Evolutionary conservation across 2,797 vertebrate genomes (phyloP).

Genomic region (Chrosomus eos): DNA sequence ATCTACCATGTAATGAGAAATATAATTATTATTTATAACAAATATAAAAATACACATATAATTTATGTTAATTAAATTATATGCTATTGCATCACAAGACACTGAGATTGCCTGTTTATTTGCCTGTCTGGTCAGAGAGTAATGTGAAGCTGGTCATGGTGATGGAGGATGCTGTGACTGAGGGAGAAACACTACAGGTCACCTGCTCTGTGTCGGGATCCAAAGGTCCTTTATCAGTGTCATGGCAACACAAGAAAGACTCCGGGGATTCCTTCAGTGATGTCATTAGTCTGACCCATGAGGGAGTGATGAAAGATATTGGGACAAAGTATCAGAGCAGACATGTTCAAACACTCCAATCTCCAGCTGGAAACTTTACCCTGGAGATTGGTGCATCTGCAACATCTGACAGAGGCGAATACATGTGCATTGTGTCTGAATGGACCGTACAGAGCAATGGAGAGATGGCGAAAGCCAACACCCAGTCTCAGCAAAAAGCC

Average conservation of each 20-base stretch:
- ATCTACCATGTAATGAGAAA: background rate
- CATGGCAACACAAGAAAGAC: slow-evolving; percentile 76
- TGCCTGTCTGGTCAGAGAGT: slow-evolving; percentile 72
- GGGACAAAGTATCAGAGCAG: slow-evolving; percentile 51
- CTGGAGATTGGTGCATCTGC: slow-evolving; percentile 71
- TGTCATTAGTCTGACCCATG: slow-evolving; percentile 73
- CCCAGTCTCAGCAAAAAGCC: slow-evolving; percentile 54
- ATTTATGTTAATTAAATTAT: background rate
- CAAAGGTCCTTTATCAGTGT: slow-evolving; percentile 74
- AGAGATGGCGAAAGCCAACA: slow-evolving; percentile 58
- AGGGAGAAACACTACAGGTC: slow-evolving; percentile 75
- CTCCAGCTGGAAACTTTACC: slow-evolving; percentile 60
- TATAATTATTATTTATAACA: background rate
- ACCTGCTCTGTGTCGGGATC: slow-evolving; percentile 72
- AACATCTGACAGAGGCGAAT: slow-evolving; percentile 74
- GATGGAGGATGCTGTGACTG: slow-evolving; percentile 43
- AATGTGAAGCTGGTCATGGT: slow-evolving; percentile 68
- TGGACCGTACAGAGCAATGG: slow-evolving; percentile 68
- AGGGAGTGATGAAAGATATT: slow-evolving; percentile 65
- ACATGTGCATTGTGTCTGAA: slow-evolving; percentile 82
- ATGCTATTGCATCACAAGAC: background rate
- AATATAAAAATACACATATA: background rate
- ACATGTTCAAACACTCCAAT: slow-evolving; percentile 60
- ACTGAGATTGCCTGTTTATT: slow-evolving; percentile 16
- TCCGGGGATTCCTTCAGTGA: background rate